Evolutionary conservation across 2,797 vertebrate genomes (phyloP).

Genomic region (Chromis chromis): DNA sequence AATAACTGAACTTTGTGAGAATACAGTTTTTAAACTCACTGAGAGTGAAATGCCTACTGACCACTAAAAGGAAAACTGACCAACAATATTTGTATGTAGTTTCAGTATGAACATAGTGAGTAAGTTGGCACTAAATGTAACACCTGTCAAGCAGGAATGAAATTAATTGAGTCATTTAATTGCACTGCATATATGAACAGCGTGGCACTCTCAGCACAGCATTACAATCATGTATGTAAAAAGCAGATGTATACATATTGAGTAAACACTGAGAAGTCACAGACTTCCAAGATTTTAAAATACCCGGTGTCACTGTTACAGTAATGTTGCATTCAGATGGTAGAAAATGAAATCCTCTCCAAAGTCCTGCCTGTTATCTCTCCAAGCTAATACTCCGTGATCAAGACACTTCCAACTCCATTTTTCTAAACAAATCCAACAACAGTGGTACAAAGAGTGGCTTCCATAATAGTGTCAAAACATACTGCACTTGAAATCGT

Average conservation of each 20-base stretch:
- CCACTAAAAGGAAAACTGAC: constrained; percentile 13
- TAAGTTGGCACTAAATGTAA: constrained; percentile 41
- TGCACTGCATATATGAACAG: constrained; percentile 39
- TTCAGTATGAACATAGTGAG: not conserved
- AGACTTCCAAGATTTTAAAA: constrained; percentile 43
- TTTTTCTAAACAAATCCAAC: constrained; percentile 4
- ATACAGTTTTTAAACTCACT: not conserved
- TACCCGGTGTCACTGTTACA: constrained; percentile 28
- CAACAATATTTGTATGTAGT: not conserved
- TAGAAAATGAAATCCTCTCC: constrained; percentile 38
- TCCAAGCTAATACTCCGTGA: not conserved
- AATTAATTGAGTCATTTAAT: constrained; percentile 16
- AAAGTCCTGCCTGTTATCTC: constrained; percentile 25
- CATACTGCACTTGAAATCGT: constrained; percentile 18
- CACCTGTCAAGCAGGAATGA: constrained; percentile 12
- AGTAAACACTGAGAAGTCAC: constrained; percentile 56
- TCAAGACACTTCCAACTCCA: not conserved
- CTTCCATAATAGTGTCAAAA: constrained; percentile 5
- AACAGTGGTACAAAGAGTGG: constrained; percentile 23
- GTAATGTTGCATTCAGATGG: constrained; percentile 38
- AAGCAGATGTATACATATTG: constrained; percentile 50
- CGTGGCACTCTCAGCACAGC: constrained; percentile 40
- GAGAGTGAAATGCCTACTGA: constrained; percentile 37
- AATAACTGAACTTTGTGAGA: constrained; percentile 34
- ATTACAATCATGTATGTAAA: constrained; percentile 60